These are phyloP conservation scores for Monarcha castaneiventris DNA, from an alignment of 2,113 vertebrate genomes.

Conservation along the genomic window DNA sequence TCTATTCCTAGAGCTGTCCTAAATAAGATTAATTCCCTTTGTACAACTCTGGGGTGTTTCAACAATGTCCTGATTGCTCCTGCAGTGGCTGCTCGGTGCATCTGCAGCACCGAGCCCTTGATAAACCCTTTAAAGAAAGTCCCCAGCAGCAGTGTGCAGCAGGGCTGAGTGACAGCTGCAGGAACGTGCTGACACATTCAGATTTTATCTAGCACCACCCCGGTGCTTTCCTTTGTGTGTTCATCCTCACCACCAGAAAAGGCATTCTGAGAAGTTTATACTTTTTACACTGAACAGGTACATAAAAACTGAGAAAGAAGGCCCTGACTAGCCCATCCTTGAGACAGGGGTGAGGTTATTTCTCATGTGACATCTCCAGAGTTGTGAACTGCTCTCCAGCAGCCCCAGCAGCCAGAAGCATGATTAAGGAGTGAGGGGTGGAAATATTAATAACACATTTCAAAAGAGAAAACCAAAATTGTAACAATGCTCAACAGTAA, in stretches of 20 bases:
- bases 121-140: not conserved
- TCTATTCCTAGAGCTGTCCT: not conserved
- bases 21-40: not conserved
- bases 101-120: not conserved
- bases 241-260: not conserved
- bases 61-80: not conserved
- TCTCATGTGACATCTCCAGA: not conserved
- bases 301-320: not conserved
- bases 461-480: not conserved
- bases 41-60: not conserved
- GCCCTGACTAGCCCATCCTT: not conserved
- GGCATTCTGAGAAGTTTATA: not conserved
- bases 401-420: not conserved
- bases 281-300: not conserved
- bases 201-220: not conserved
- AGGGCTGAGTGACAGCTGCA: slow-evolving; percentile 1
- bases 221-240: not conserved
- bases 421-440: not conserved
- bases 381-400: not conserved
- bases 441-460: not conserved
- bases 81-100: not conserved
- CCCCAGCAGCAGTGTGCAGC: not conserved
- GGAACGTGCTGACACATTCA: not conserved
- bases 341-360: not conserved
- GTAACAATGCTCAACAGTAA: not conserved